Evolutionary conservation across 2,888 invertebrate species (phyloP).

Genomic region (Harpagoxenus sublaevis): DNA sequence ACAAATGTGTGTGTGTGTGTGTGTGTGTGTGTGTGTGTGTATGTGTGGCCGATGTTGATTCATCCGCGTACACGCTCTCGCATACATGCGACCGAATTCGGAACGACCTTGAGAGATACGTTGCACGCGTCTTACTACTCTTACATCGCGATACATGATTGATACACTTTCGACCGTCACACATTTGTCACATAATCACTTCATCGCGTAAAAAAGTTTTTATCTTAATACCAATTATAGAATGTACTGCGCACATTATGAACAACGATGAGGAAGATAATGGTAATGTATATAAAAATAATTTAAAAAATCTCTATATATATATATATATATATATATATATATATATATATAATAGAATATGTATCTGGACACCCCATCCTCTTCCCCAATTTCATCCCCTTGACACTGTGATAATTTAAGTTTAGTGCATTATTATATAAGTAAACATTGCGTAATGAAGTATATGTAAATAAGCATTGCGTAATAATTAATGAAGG

Average conservation of each 20-base stretch:
- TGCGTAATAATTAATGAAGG: too few relatives aligned
- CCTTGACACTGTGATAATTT: too few relatives aligned
- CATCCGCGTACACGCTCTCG: neutral
- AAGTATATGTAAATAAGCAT: too few relatives aligned
- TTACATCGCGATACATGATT: conserved; percentile 37
- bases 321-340: too few relatives aligned
- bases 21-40: neutral
- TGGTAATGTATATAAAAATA: neutral
- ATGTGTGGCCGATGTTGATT: neutral
- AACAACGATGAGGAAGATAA: neutral
- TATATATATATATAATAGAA: too few relatives aligned
- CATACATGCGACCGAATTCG: conserved; percentile 3
- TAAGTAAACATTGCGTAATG: too few relatives aligned
- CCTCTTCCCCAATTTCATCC: too few relatives aligned
- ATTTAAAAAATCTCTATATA: too few relatives aligned
- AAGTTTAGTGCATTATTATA: too few relatives aligned
- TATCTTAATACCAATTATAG: neutral
- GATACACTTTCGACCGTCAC: neutral
- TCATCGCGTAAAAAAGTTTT: conserved; percentile 9
- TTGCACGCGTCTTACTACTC: conserved; percentile 11
- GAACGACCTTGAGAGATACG: conserved; percentile 35
- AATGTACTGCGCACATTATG: neutral
- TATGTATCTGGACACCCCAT: too few relatives aligned
- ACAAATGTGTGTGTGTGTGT: neutral
- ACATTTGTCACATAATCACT: conserved; percentile 24